phyloP scores from a whole-genome alignment of 2,113 vertebrate species.

The Serinus canaria region DNA sequence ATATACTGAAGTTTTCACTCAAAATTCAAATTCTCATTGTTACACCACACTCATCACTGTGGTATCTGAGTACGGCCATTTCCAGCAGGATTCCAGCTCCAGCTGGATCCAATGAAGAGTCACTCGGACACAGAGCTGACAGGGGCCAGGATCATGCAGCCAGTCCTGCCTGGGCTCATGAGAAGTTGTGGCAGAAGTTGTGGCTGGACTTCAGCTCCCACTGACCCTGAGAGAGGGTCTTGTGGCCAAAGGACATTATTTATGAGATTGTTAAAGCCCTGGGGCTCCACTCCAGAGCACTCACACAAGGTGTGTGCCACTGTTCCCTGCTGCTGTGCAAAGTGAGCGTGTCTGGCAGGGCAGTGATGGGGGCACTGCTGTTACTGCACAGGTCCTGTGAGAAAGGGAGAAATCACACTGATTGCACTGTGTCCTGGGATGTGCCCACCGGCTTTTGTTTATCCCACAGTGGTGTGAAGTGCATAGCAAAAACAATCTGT shows the following conservation, averaged over 20 bases:
- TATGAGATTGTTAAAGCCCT: not conserved
- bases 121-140: not conserved
- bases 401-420: not conserved
- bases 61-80: slow-evolving; percentile 47
- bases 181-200: not conserved
- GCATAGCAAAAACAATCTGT: not conserved
- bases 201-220: not conserved
- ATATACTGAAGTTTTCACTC: slow-evolving; percentile 51
- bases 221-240: not conserved
- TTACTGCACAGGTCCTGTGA: not conserved
- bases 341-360: not conserved
- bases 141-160: not conserved
- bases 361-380: not conserved
- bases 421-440: not conserved
- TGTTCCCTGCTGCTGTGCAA: not conserved
- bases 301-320: not conserved
- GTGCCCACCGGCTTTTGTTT: not conserved
- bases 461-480: not conserved
- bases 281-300: not conserved
- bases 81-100: slow-evolving; percentile 56
- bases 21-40: slow-evolving; percentile 49
- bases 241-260: not conserved
- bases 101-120: slow-evolving; percentile 63
- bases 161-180: not conserved
- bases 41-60: slow-evolving; percentile 67